Evolutionary conservation across 1,140 invertebrate genomes (phyloP), one percentile per base, ranked within the genome.

Genomic region (Adoxophyes honmai): DNA sequence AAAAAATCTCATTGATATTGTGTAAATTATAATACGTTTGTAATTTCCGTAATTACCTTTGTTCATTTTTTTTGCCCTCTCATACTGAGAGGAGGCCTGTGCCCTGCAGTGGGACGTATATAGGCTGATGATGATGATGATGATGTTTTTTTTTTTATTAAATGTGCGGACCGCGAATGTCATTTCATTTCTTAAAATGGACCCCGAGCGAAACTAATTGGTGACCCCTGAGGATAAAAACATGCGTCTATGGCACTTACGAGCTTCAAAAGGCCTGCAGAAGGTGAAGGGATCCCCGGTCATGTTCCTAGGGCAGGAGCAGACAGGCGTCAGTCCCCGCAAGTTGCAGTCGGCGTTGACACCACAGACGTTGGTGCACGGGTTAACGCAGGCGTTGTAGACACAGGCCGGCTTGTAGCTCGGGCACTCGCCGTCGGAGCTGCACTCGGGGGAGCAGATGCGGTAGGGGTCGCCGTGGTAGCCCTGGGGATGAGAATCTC

Each of bases 221-320:
- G n/a, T n/a, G n/a, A n/a, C n/a, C n/a, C n/a, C n/a, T n/a, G n/a
- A n/a, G n/a, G n/a, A n/a, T n/a, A n/a, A n/a, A n/a, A n/a, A n/a
- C 6, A 3, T 28, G 6, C 21, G 2, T 3, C 2, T 36, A 18
- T 44, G 13, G 11, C 51, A 90, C 89, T 91, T 83, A 94, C 94
- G 86, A 70, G 93, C 92, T 78, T 93, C 93, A 69, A 96, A 96
- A 52, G 93, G 94, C 66, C 95, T 91, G 82, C 96, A 97, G 64
- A 91, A 91, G 0, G 93, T 89, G 81, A 96, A 97, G 10, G 96
- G 95, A 91, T 97, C 93, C 1, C 96, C 96, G 15, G 95, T 96
- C 93, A 95, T 96, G 73, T 96, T 94, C 70, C 91, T 93, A 1
- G 96, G 96, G 80, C 96, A 97, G 37, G 93, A 95, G 84, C 96